Evolutionary conservation across 2,797 vertebrate species (phyloP).

Genomic region (Enteromius mattozi): DNA sequence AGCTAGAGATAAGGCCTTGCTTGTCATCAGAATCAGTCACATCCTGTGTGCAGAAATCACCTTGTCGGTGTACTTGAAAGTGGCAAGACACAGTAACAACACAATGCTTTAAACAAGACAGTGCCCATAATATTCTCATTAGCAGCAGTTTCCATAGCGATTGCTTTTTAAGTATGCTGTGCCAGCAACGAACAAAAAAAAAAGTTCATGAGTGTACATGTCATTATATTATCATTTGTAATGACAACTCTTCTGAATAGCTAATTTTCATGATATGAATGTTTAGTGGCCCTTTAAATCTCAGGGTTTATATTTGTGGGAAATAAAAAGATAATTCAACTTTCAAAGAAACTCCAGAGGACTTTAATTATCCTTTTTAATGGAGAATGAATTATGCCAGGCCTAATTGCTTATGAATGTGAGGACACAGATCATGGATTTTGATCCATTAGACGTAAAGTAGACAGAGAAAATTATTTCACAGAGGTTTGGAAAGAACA

Average conservation of each 20-base stretch:
- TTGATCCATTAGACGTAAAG: slow-evolving; percentile 67
- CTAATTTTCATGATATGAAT: slow-evolving; percentile 73
- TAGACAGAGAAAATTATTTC: slow-evolving; percentile 59
- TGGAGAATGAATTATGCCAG: slow-evolving; percentile 79
- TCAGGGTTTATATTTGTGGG: slow-evolving; percentile 76
- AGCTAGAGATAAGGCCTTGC: slow-evolving; percentile 35
- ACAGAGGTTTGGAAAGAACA: slow-evolving; percentile 46
- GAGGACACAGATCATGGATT: slow-evolving; percentile 78
- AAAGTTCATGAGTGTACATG: slow-evolving; percentile 73
- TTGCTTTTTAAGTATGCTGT: slow-evolving; percentile 64
- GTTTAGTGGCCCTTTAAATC: slow-evolving; percentile 81
- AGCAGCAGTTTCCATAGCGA: slow-evolving; percentile 72
- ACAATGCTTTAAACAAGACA: slow-evolving; percentile 63
- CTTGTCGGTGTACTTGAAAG: slow-evolving; percentile 53
- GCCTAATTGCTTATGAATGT: slow-evolving; percentile 82
- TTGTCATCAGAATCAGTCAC: slow-evolving; percentile 46
- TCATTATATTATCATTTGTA: slow-evolving; percentile 77
- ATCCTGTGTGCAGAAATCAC: slow-evolving; percentile 45
- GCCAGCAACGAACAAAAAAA: slow-evolving; percentile 66
- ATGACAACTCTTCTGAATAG: slow-evolving; percentile 79
- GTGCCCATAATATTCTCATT: slow-evolving; percentile 68
- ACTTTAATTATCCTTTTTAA: slow-evolving; percentile 82
- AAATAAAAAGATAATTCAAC: slow-evolving; percentile 79
- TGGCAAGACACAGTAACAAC: slow-evolving; percentile 49
- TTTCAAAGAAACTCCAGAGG: slow-evolving; percentile 80